Evolutionary conservation across 1,140 invertebrate genomes (phyloP), one percentile per base, ranked within the genome.

Genomic region (Calycopis cecrops): DNA sequence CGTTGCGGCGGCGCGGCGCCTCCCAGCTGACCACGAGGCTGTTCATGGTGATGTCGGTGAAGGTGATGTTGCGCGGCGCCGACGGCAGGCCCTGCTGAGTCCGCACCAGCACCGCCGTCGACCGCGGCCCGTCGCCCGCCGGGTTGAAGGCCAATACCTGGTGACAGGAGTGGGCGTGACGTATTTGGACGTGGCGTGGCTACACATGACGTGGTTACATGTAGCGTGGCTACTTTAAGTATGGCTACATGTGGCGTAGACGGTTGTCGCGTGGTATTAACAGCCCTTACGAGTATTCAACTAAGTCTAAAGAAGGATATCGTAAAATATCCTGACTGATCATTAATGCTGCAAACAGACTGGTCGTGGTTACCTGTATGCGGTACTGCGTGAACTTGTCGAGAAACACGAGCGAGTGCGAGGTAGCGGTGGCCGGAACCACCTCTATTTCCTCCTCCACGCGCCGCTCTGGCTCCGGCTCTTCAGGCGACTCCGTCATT

Each of bases 121-220:
- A 98, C 18, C 95, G 89, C 0, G 97, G 97, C 4, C 98, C 97
- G 88, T 99, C 97, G 33, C 98, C 98, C 35, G 97, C 97, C 1
- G 97, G 94, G 88, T 99, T 99, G 76, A 98, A 98, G n/a, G 97
- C 96, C 52, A 98, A 86, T 61, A 99, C 92, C 87, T 96, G 49
- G 14, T 48, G n/a, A 17, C 44, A 52, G n/a, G 10, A 3, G 9
- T 3, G 4, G 21, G 21, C 21, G 6, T 6, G 21, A 6, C 21
- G 21, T 28, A 28, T 2, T 28, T 6, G 21, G 21, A 28, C 21
- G 21, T 28, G 21, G 21, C 21, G 21, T 28, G 6, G 21, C 21
- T 6, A 28, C 2, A 28, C 21, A 6, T 28, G 21, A 6, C 21
- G 21, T 6, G 6, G 21, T 6, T 28, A 28, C 21, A 28, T 6